phyloP scores from a whole-genome alignment of 2,888 invertebrate species.

The Meloe dianella region DNA sequence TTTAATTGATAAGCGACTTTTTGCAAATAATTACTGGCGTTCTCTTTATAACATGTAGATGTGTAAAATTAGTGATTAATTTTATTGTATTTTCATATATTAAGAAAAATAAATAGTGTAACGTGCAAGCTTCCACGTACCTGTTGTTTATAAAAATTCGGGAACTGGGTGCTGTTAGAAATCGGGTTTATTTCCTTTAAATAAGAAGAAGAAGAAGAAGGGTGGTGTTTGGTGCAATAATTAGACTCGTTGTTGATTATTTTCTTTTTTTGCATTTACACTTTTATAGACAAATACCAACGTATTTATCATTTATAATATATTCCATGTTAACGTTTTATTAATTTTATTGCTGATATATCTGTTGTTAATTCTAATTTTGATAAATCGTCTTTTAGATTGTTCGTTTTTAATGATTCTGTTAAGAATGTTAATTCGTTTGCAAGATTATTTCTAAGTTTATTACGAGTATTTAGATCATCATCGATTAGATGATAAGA shows the following conservation, averaged over 20 bases:
- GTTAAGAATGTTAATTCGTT: background rate
- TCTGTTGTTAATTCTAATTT: slow-evolving; percentile 19
- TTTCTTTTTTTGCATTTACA: background rate
- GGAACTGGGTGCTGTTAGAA: slow-evolving; percentile 24
- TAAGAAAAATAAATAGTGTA: slow-evolving; percentile 23
- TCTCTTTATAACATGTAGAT: slow-evolving; percentile 13
- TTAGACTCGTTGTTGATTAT: too few species aligned
- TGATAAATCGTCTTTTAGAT: background rate
- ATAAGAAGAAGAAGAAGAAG: background rate
- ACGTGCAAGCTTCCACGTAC: slow-evolving; percentile 52
- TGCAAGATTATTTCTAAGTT: background rate
- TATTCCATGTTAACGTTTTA: slow-evolving; percentile 17
- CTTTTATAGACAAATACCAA: background rate
- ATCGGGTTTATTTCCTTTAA: background rate
- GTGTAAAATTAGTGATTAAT: slow-evolving; percentile 10
- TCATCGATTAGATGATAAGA: background rate
- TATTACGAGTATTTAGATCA: background rate
- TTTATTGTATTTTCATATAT: slow-evolving; percentile 13
- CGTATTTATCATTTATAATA: slow-evolving; percentile 29
- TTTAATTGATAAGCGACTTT: background rate
- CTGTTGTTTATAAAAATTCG: slow-evolving; percentile 47
- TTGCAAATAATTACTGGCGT: slow-evolving; percentile 8
- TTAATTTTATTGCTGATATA: slow-evolving; percentile 13
- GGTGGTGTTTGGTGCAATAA: slow-evolving; percentile 1
- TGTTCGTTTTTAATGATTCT: background rate